Percentiles rank a stretch among this genome's conserved stretches.
Conservation (phyloP, 2,888 invertebrate genomes). For the Opisthograptis luteolata region DNA sequence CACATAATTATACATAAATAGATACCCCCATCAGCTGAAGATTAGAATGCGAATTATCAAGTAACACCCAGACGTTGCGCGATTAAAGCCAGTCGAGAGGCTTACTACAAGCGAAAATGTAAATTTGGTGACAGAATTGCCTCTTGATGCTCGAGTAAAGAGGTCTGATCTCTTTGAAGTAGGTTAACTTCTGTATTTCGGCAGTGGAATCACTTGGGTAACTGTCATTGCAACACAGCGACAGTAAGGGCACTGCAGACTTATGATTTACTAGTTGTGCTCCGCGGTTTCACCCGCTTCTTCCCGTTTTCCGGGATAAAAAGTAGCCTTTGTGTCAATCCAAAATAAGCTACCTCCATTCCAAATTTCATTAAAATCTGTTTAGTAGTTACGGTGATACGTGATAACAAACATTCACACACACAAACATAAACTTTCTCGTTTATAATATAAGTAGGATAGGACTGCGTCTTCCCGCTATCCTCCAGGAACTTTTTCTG, state of each 20-base stretch:
- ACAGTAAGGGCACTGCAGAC: neutral
- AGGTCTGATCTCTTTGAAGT: slow-evolving; percentile 12
- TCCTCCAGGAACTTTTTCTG: no score
- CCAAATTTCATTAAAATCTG: no score
- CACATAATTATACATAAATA: neutral
- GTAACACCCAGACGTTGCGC: slow-evolving; percentile 10
- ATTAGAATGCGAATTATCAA: slow-evolving; percentile 9
- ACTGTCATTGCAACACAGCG: neutral
- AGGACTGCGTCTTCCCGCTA: no score
- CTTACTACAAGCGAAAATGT: slow-evolving; percentile 21
- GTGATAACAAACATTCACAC: no score
- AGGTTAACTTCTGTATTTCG: slow-evolving; percentile 16
- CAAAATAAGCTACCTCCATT: no score
- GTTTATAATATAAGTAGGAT: no score
- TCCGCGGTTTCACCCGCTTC: neutral
- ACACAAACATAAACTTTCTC: no score
- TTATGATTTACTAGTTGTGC: no score
- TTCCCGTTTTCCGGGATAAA: no score
- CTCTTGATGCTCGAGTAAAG: slow-evolving; percentile 16
- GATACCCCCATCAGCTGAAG: neutral
- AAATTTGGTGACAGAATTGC: slow-evolving; percentile 19
- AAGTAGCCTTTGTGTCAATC: no score
- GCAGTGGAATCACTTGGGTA: neutral
- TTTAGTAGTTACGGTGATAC: no score
- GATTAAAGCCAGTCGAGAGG: slow-evolving; percentile 1